Conservation (phyloP, 2,113 vertebrate species). For the Ascaphus truei region DNA sequence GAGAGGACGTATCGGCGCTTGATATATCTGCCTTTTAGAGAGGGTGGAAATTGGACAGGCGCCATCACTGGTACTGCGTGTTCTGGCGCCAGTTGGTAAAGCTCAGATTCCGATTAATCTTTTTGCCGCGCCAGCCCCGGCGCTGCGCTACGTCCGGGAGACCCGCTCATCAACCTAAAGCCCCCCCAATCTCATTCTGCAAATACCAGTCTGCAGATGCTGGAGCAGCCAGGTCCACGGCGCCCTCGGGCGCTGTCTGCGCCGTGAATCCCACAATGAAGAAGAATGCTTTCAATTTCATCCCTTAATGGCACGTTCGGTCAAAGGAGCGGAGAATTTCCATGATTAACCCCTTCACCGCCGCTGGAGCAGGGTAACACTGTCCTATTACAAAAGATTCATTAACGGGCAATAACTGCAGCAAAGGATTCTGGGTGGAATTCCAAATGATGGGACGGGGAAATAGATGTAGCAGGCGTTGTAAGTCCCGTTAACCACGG, state of each 20-base stretch:
- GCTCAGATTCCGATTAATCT: constrained; percentile 15
- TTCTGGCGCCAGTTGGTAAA: background rate
- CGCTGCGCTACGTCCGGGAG: background rate
- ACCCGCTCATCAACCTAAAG: constrained; percentile 20
- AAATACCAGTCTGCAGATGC: constrained; percentile 32
- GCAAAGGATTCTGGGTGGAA: no score
- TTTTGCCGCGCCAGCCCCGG: no score
- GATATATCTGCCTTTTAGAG: no score
- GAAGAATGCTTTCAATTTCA: constrained; percentile 38
- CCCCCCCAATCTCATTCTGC: constrained; percentile 27
- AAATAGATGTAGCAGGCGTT: no score
- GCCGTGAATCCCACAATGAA: constrained; percentile 23
- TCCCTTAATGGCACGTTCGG: constrained; percentile 27
- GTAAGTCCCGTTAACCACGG: no score
- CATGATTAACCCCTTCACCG: constrained; percentile 3
- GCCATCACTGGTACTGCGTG: background rate
- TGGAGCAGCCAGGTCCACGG: constrained; percentile 16
- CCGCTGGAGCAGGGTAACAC: no score
- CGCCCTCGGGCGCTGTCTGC: constrained; percentile 24
- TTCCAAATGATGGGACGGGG: no score
- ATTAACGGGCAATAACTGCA: no score
- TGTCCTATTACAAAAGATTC: no score
- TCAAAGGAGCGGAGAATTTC: constrained; percentile 1
- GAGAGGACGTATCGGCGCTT: no score
- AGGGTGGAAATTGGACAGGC: background rate